Evolutionary conservation across 2,797 vertebrate species (phyloP).

Genomic region (Mus minutoides): DNA sequence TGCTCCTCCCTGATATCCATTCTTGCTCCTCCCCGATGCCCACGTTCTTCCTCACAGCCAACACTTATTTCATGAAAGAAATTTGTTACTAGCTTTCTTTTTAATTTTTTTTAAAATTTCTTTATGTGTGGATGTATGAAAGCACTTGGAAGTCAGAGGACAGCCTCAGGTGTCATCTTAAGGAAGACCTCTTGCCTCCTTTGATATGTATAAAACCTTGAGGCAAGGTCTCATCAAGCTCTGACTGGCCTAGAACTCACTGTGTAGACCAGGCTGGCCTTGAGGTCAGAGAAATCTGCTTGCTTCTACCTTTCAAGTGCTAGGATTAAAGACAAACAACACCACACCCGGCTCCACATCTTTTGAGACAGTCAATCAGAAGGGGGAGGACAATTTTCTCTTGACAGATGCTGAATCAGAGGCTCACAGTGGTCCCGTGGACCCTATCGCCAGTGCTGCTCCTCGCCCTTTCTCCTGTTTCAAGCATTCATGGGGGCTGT

Average conservation of each 20-base stretch:
- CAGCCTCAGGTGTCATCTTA: background rate
- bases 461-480: background rate
- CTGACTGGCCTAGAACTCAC: background rate
- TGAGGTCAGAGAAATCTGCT: background rate
- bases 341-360: background rate
- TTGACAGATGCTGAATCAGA: background rate
- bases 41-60: background rate
- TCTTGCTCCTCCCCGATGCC: background rate
- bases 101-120: background rate
- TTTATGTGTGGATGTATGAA: background rate
- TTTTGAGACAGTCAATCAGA: background rate
- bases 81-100: background rate
- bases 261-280: background rate
- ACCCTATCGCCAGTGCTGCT: background rate
- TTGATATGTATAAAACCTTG: background rate
- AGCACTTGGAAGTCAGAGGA: background rate
- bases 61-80: background rate
- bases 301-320: background rate
- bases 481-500: background rate
- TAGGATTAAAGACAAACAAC: background rate
- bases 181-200: background rate
- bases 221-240: background rate
- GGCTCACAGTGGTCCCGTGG: background rate
- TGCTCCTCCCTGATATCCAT: background rate
- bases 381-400: too few relatives aligned